Conservation (phyloP, 2,797 vertebrate genomes). For the Eutrigla gurnardus region DNA sequence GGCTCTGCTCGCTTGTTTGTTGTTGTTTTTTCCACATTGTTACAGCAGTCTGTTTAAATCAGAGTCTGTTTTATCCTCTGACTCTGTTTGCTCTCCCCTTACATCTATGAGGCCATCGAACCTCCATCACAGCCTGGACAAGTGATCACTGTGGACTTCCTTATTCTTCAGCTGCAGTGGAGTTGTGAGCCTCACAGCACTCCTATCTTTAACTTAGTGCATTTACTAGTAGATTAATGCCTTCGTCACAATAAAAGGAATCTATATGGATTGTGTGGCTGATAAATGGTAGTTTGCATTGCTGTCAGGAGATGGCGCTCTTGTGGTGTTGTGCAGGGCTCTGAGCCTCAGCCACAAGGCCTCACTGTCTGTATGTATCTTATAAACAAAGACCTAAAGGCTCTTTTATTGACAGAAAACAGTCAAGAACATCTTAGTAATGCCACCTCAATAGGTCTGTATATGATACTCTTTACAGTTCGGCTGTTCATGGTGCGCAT, state of each 20-base stretch:
- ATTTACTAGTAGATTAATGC: conserved; percentile 2
- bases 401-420: conserved; percentile 48
- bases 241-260: not conserved
- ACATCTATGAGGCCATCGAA: conserved; percentile 58
- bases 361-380: conserved; percentile 35
- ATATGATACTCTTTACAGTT: not conserved
- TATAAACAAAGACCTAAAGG: conserved; percentile 40
- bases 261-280: not conserved
- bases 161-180: conserved; percentile 13
- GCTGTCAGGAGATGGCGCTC: conserved; percentile 50
- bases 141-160: conserved; percentile 49
- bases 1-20: conserved; percentile 57
- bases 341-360: not conserved
- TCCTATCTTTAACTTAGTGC: not conserved
- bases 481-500: not conserved
- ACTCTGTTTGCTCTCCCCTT: conserved; percentile 58
- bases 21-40: conserved; percentile 71
- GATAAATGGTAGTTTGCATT: conserved; percentile 10
- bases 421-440: conserved; percentile 1
- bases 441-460: not conserved
- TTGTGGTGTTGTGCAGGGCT: not conserved
- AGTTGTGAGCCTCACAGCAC: not conserved
- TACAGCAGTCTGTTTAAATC: conserved; percentile 64
- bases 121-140: conserved; percentile 19
- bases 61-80: conserved; percentile 39